Evolutionary conservation across 1,140 invertebrate genomes (phyloP), one percentile per base, ranked within the genome.

Genomic region (Cardiocondyla obscurior): DNA sequence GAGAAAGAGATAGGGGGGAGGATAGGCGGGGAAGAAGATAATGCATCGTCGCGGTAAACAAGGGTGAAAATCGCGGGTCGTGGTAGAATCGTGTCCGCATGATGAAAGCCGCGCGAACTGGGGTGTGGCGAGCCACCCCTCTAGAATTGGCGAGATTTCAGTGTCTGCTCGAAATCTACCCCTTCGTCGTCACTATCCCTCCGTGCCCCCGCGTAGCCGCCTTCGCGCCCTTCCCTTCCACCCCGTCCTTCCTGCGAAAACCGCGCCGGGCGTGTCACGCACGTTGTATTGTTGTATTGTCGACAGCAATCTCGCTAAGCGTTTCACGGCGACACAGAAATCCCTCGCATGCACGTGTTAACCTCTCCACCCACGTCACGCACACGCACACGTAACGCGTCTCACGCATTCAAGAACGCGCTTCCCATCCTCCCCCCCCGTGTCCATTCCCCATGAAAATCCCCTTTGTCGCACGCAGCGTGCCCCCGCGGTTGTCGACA

Each of bases 281-380:
- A 92, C 90, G 90, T 88, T 90, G 92, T 91, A 93, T 94, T 94
- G 92, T 94, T 90, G 92, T 92, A 93, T 94, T 94, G 93, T 94
- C 93, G 92, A 89, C 88, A 91, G 93, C 93, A 94, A 94, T 94
- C 91, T 93, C 93, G 90, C 93, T 94, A 94, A 94, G 93, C 93
- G 93, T 92, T 94, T 94, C 92, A 90, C 91, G 85, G 87, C 90
- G 88, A 88, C 90, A 88, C 88, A 88, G 86, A 85, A 82, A 81
- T 89, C 89, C 87, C 90, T 62, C 84, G 81, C 64, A 19, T 73
- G 91, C 90, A 77, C 74, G 74, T 79, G 90, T 91, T 92, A 93
- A 93, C 91, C 93, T 93, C 92, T 93, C 92, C 92, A 92, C 91
- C 92, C 91, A 91, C 91, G 90, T 90, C 87, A 87, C 84, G 88